A percentile compares a stretch with the other conserved stretches of the same genome.
Evolutionary conservation across 2,797 vertebrate genomes (phyloP).

Genomic region (Poecilia velifera): DNA sequence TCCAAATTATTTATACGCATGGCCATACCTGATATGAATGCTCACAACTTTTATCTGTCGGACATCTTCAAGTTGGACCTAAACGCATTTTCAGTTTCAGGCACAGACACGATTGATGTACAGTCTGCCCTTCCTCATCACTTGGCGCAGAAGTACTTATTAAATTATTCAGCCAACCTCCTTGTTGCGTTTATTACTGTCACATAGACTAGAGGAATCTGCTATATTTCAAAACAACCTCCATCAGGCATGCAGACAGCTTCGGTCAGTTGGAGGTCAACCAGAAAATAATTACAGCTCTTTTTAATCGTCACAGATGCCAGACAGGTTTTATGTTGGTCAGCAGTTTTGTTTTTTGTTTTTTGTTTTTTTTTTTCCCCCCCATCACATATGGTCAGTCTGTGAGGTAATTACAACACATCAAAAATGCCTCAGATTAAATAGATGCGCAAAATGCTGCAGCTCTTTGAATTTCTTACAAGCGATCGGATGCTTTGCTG

Average conservation of each 20-base stretch:
- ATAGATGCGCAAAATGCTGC: conserved; percentile 43
- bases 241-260: conserved; percentile 26
- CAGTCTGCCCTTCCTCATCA: conserved; percentile 46
- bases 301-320: conserved; percentile 40
- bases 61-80: conserved; percentile 42
- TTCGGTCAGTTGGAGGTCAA: conserved; percentile 57
- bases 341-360: conserved; percentile 32
- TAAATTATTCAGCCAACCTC: conserved; percentile 63
- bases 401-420: conserved; percentile 51
- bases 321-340: conserved; percentile 37
- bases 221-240: conserved; percentile 44
- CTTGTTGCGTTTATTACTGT: conserved; percentile 54
- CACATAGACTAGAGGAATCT: conserved; percentile 38
- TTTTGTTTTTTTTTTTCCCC: conserved; percentile 40
- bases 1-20: conserved; percentile 49
- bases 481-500: conserved; percentile 58
- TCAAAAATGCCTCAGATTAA: conserved; percentile 37
- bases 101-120: conserved; percentile 56
- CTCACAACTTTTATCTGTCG: conserved; percentile 33
- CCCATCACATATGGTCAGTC: conserved; percentile 47
- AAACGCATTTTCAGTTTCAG: conserved; percentile 44
- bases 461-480: conserved; percentile 47
- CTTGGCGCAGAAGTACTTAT: conserved; percentile 46
- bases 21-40: conserved; percentile 61
- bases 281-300: conserved; percentile 33